Base-by-base conservation (phyloP, 2,797 vertebrate genomes). In the Pseudochromis fuscus region DNA sequence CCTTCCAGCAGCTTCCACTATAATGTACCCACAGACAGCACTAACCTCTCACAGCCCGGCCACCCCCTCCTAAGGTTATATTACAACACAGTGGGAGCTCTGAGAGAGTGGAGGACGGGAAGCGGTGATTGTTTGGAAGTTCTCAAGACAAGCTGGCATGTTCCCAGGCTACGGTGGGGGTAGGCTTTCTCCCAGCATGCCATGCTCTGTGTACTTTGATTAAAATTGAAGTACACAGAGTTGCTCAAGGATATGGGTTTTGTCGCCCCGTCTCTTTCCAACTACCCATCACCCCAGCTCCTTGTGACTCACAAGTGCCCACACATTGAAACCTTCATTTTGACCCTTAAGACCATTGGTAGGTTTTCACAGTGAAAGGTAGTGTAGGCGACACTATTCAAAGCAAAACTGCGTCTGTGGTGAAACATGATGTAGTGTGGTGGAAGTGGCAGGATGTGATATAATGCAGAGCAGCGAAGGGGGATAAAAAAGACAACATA, bases 41-140 rank as follows among this genome's bases (percentile, higher is more conserved):
- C 81, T 81, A 84, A 90, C 90, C 89, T 89, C 89, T 85, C 84
- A 63, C 67, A 80, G 83, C 82, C 76, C 72, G 49, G 66, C 66
- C 72, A 67, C 90, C 88, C 86, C 87, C 85, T 82, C 83, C 88
- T 78, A 85, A 83, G 82, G 84, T 91, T 89, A 94, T 95, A 94
- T 94, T 95, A 92, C 87, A 90, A 85, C 93, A 89, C 94, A 91
- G 93, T 77, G 71, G 92, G 94, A 84, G 88, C 77, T 87, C 82
- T 27, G 84, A 77, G 76, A 89, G 84, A 81, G 78, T 31, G 72
- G 82, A 85, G 77, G 68, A 88, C 77, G 86, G 78, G 74, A 87
- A 79, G 65, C 60, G 77, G 65, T 56, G 84, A 88, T 89, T 91
- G 88, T 92, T 91, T 89, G 77, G 86, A 87, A 75, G 88, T 92